Evolutionary conservation across 1,140 invertebrate genomes (phyloP).

Genomic region (Pachypeltis micranthus): DNA sequence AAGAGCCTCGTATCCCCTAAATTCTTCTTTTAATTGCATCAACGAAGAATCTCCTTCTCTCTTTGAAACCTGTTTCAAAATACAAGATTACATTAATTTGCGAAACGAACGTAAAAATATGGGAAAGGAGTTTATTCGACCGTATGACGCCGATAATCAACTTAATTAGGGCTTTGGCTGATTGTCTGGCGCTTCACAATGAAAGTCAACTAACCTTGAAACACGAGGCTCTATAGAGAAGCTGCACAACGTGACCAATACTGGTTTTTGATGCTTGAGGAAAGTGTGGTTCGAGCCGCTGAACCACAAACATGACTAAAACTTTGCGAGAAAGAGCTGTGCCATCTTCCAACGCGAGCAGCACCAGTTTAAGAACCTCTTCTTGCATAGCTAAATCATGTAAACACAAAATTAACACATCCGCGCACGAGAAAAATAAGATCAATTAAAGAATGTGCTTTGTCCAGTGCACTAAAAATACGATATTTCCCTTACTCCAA

Average conservation of each 20-base stretch:
- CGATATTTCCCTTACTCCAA: no score
- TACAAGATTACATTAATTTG: no score
- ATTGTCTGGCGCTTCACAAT: no score
- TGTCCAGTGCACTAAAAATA: no score
- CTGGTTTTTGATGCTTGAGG: slow-evolving; percentile 97
- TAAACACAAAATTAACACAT: not conserved
- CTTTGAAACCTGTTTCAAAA: slow-evolving; percentile 83
- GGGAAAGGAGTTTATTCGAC: no score
- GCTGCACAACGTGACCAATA: slow-evolving; percentile 96
- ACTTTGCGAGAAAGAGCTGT: slow-evolving; percentile 95
- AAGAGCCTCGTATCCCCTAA: slow-evolving; percentile 84
- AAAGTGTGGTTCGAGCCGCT: slow-evolving; percentile 87
- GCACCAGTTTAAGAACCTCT: slow-evolving; percentile 87
- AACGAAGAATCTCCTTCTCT: slow-evolving; percentile 92
- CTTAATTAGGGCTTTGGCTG: no score
- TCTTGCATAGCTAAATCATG: slow-evolving; percentile 83
- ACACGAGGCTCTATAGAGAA: slow-evolving; percentile 93
- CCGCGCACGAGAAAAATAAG: not conserved
- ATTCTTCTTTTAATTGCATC: slow-evolving; percentile 98
- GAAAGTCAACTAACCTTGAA: slow-evolving; percentile 66
- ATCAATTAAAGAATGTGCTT: no score
- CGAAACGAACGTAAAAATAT: no score
- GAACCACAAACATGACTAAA: slow-evolving; percentile 96
- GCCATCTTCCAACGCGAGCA: slow-evolving; percentile 89
- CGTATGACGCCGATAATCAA: no score